Base-by-base conservation (phyloP, 2,888 invertebrate species). In the Cantharis rufa region DNA sequence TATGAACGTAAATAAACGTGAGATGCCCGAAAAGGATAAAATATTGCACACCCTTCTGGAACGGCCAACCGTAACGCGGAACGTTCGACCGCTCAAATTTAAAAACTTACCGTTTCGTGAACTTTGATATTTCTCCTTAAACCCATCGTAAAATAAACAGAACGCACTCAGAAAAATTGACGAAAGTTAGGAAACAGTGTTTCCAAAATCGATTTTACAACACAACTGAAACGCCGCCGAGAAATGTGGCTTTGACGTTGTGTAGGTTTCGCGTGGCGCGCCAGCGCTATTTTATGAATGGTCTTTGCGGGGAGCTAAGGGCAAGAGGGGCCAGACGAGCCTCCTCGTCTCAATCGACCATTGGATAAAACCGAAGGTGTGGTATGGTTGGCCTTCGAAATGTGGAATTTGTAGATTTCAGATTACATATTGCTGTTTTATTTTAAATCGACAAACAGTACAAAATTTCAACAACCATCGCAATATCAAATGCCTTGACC, bases 311-410 rank as follows among this genome's bases (percentile, higher is more conserved):
- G 9, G 76, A 32, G 21, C 4, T 66, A 66, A 63, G 75, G 28
- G 68, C 18, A 63, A 66, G 66, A 70, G 75, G 32, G 16, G 73
- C 24, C 15, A 18, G 76, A 71, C 76, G 76, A 76, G 77, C 79
- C 79, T 75, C 80, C 78, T 68, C 72, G 70, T 70, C 70, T 62
- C 70, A 64, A 11, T 16, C 68, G 62, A 28, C 77, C 66, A 81
- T 81, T 81, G 81, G 81, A 72, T 70, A 70, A 15, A 15, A 11
- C 9, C 15, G 74, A 73, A 81, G 81, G 80, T 80, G 80, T 80
- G 80, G 75, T 75, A 48, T 48, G 70, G 78, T 72, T 74, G 77
- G 75, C 78, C 78, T 78, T 78, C 75, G 78, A 61, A 73, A 70
- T 69, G 24, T 70, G 68, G 21, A 18, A 18, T 63, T 18, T 63